These are phyloP conservation scores for Ormyrus nitidulus DNA, from an alignment of 2,888 invertebrate genomes.

Conservation along the genomic window DNA sequence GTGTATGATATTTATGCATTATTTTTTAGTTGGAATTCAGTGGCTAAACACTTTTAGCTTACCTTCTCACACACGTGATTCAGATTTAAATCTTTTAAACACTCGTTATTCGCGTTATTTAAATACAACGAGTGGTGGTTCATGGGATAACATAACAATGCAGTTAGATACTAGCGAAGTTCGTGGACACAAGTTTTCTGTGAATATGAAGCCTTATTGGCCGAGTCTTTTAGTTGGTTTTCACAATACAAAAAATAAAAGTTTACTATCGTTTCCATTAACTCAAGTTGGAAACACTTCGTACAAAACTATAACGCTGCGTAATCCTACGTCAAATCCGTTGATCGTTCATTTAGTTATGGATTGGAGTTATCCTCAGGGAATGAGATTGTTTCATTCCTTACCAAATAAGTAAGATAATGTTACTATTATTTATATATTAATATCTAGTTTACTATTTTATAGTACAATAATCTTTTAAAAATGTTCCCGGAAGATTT, in stretches of 20 bases:
- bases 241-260: constrained; percentile 73
- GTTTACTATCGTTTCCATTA: constrained; percentile 80
- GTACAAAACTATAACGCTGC: constrained; percentile 81
- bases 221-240: constrained; percentile 77
- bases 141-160: constrained; percentile 84
- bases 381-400: constrained; percentile 77
- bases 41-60: constrained; percentile 82
- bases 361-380: constrained; percentile 83
- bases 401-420: constrained; percentile 74
- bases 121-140: constrained; percentile 75
- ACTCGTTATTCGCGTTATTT: constrained; percentile 80
- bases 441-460: no score
- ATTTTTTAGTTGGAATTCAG: constrained; percentile 78
- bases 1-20: background rate
- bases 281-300: constrained; percentile 85
- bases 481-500: no score
- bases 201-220: constrained; percentile 83
- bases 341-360: constrained; percentile 86
- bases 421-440: no score
- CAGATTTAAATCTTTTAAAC: constrained; percentile 82
- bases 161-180: constrained; percentile 86
- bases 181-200: constrained; percentile 81
- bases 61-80: constrained; percentile 82
- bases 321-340: constrained; percentile 85
- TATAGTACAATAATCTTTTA: no score